Conservation (phyloP, 2,113 vertebrate genomes). For the Picathartes gymnocephalus region DNA sequence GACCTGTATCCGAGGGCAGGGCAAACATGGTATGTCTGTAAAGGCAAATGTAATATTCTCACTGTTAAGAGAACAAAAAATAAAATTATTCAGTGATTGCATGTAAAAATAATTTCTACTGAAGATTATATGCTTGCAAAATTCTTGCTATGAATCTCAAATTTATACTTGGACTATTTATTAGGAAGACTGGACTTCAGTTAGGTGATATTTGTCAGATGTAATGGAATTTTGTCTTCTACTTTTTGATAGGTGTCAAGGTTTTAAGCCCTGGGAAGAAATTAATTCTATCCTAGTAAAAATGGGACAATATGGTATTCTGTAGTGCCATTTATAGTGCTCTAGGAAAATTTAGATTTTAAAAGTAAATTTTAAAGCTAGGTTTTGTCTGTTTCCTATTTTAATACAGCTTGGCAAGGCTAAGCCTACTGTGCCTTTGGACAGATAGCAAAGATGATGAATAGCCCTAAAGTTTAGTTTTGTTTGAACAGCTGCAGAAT, state of each 20-base stretch:
- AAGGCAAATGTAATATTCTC: background rate
- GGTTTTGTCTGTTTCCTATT: background rate
- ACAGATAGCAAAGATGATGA: background rate
- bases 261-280: background rate
- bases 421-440: background rate
- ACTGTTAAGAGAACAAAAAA: background rate
- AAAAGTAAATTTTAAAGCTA: background rate
- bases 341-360: background rate
- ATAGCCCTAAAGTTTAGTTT: slow-evolving; percentile 3
- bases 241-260: fast-evolving
- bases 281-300: background rate
- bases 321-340: background rate
- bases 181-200: background rate
- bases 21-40: background rate
- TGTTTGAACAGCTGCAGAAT: slow-evolving; percentile 43
- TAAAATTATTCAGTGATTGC: background rate
- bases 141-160: background rate
- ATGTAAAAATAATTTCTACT: background rate
- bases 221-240: background rate
- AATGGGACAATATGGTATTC: background rate
- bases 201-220: background rate
- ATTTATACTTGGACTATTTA: background rate
- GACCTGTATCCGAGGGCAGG: background rate
- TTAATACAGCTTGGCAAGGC: background rate
- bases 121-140: background rate